Evolutionary conservation across 2,888 invertebrate species (phyloP), one percentile per base, ranked within the genome.

Genomic region (Meganola albula): DNA sequence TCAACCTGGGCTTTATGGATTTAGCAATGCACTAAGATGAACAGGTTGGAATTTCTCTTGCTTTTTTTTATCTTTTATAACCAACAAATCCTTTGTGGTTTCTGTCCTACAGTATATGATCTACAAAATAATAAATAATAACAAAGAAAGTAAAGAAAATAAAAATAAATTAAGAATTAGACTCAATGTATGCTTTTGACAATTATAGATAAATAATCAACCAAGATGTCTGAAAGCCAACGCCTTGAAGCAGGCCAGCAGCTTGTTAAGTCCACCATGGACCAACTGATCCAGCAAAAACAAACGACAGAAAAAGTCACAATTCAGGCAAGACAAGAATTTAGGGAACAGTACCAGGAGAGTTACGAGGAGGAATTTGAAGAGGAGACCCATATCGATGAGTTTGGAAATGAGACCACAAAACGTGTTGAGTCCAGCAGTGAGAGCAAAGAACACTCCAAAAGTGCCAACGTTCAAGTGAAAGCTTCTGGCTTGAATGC

Each of bases 351-450:
- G 2, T 87, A 72, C 50, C 68, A 78, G 38, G 78, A 84, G 45
- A 84, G 84, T 48, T 87, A 85, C 44, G 87, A 87, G 36, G 87
- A 87, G 43, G 86, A 84, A 40, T 84, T 83, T 24, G 77, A 87
- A 40, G 87, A 87, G 31, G 84, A 87, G 50, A 86, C 84, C 9
- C 78, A 76, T 37, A 87, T 66, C 10, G 87, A 87, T 48, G 61
- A 84, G 39, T 64, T 53, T 21, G 87, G 87, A 36, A 87, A 87
- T 37, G 73, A 65, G 31, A 83, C 84, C 3, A 85, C 86, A 4
- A 84, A 83, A 12, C 68, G 83, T 28, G 60, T 75, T 4, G 87
- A 87, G 41, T 76, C 85, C 1, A 87, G 87, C 56, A 82, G 79
- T 36, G 85, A 86, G 53, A 86, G 84, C 58, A 79, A 80, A 41